Evolutionary conservation across 2,797 vertebrate species (phyloP).

Genomic region (Balearica regulorum): DNA sequence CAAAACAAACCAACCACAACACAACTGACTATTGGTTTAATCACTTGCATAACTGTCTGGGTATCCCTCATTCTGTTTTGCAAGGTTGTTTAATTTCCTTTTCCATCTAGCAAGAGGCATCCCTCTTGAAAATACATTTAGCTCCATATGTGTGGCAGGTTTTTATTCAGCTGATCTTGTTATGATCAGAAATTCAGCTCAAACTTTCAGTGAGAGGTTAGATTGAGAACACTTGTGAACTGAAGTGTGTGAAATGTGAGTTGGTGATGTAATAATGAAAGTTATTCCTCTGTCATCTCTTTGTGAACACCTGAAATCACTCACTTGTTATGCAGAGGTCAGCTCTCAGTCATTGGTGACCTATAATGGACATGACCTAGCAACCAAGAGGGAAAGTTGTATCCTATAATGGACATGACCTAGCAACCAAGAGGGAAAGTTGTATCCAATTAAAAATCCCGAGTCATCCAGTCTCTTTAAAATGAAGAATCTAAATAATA

Average conservation of each 20-base stretch:
- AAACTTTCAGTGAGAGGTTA: not conserved
- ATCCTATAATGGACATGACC: not conserved
- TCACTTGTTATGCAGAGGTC: not conserved
- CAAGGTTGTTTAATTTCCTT: not conserved
- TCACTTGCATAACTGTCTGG: not conserved
- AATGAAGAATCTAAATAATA: slow-evolving; percentile 52
- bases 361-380: not conserved
- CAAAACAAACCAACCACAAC: no score
- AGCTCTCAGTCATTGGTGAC: not conserved
- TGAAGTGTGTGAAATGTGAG: not conserved
- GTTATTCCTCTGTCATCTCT: not conserved
- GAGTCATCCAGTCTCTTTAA: slow-evolving; percentile 16
- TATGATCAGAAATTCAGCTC: not conserved
- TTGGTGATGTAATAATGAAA: not conserved
- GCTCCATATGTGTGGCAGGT: not conserved
- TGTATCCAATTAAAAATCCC: slow-evolving; percentile 35
- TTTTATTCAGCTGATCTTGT: not conserved
- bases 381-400: not conserved
- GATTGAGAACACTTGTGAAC: not conserved
- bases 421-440: not conserved
- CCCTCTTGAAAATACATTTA: not conserved
- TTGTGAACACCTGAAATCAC: not conserved
- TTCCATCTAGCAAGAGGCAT: not conserved
- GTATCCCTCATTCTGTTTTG: not conserved
- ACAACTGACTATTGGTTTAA: not conserved